Evolutionary conservation across 2,797 vertebrate genomes (phyloP), one percentile per base, ranked within the genome.

Genomic region (Hyperoplus immaculatus): DNA sequence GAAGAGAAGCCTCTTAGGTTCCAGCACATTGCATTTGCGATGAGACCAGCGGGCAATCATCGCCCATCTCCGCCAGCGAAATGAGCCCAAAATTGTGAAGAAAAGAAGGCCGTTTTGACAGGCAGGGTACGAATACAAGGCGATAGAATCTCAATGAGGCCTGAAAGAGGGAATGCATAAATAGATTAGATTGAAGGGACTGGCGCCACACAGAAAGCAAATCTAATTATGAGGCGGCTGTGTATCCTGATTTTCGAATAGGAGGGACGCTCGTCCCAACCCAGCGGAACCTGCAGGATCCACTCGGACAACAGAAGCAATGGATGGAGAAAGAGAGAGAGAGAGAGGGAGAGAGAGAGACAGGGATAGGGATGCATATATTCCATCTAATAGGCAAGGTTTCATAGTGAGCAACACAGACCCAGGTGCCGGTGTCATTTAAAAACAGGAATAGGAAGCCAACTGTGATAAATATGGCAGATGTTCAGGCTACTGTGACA

Each of bases 81-180:
- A 95, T 92, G 92, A 93, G 92, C 87, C 92, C 90, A 89, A 93
- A 92, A 93, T 91, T 91, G 93, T 88, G 85, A 86, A 85, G 92
- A 86, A 88, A 90, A 92, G 85, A 90, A 90, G 92, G 87, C 83
- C 56, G 72, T 92, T 94, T 90, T 94, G 93, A 95, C 93, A 95
- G 94, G 84, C 92, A 66, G 84, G 88, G 86, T 92, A 91, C 91
- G 93, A 94, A 95, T 92, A 94, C 89, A 86, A 94, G 90, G 87
- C 89, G 89, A 94, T 94, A 92, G 93, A 94, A 95, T 95, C 93
- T 94, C 94, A 95, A 94, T 94, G 93, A 95, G 93, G 93, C 93
- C 90, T 93, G 92, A 93, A 94, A 93, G 90, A 93, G 87, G 82
- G 91, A 95, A 94, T 90, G 92, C 89, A 94, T 93, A 93, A 94